phyloP scores from a whole-genome alignment of 2,113 vertebrate genomes.

The Arenaria interpres region DNA sequence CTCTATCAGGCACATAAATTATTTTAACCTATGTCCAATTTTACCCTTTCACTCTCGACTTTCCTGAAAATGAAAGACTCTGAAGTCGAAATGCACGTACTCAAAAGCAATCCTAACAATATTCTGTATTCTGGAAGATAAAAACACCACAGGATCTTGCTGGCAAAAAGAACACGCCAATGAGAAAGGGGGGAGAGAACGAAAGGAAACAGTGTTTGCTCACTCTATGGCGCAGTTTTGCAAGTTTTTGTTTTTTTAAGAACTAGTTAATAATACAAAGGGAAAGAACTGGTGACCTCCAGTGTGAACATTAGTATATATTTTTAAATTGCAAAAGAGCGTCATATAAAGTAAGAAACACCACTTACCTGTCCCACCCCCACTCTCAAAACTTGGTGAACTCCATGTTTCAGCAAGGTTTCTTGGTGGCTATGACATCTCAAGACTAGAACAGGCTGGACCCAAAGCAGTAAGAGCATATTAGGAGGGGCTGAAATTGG shows the following conservation, averaged over 20 bases:
- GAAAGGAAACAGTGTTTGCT: slow-evolving; percentile 46
- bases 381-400: not conserved
- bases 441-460: slow-evolving; percentile 47
- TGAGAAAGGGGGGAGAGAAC: not conserved
- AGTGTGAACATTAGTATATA: not conserved
- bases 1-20: not conserved
- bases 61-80: not conserved
- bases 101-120: not conserved
- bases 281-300: slow-evolving; percentile 42
- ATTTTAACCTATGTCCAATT: not conserved
- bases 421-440: slow-evolving; percentile 28
- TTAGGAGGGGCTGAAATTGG: slow-evolving; percentile 56
- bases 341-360: slow-evolving; percentile 65
- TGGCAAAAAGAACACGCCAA: not conserved
- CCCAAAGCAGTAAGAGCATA: slow-evolving; percentile 39
- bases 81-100: not conserved
- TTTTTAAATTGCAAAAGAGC: slow-evolving; percentile 61
- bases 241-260: slow-evolving; percentile 12
- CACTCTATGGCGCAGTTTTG: slow-evolving; percentile 67
- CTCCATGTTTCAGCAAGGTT: slow-evolving; percentile 3
- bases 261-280: slow-evolving; percentile 16
- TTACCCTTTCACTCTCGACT: not conserved
- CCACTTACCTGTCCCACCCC: slow-evolving; percentile 57
- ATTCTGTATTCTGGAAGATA: not conserved
- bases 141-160: not conserved